Evolutionary conservation across 2,888 invertebrate genomes (phyloP).

Genomic region (Apocheima hispidaria): DNA sequence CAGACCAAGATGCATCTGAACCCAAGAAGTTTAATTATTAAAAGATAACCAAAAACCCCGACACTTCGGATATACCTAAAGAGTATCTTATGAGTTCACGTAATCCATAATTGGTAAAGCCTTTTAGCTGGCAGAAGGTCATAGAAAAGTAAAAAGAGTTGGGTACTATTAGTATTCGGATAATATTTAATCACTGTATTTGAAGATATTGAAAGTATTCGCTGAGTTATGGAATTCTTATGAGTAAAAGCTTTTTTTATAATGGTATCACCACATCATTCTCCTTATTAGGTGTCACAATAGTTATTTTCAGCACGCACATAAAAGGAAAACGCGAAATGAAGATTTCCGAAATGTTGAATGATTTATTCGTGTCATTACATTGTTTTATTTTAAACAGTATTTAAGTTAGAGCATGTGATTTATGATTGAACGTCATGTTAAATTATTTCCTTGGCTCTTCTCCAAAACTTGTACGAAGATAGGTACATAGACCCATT

Average conservation of each 20-base stretch:
- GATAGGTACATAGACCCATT: conserved; percentile 4
- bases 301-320: conserved; percentile 16
- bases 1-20: not conserved
- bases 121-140: too few species aligned
- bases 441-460: conserved; percentile 10
- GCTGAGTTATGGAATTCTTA: not conserved
- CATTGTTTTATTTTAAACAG: conserved; percentile 10
- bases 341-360: not conserved
- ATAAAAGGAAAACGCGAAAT: conserved; percentile 7
- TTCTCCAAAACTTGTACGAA: not conserved
- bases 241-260: not conserved
- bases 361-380: conserved; percentile 7
- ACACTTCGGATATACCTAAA: too few species aligned
- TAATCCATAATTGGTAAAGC: too few species aligned
- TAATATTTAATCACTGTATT: too few species aligned
- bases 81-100: too few species aligned
- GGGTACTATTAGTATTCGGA: too few species aligned
- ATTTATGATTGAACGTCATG: conserved; percentile 7
- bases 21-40: too few species aligned
- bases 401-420: conserved; percentile 2
- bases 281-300: too few species aligned
- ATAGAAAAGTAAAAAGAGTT: too few species aligned
- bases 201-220: not conserved
- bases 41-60: too few species aligned
- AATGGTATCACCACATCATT: too few species aligned